Conservation (phyloP, 2,113 vertebrate species). For the Synodontis membranacea region DNA sequence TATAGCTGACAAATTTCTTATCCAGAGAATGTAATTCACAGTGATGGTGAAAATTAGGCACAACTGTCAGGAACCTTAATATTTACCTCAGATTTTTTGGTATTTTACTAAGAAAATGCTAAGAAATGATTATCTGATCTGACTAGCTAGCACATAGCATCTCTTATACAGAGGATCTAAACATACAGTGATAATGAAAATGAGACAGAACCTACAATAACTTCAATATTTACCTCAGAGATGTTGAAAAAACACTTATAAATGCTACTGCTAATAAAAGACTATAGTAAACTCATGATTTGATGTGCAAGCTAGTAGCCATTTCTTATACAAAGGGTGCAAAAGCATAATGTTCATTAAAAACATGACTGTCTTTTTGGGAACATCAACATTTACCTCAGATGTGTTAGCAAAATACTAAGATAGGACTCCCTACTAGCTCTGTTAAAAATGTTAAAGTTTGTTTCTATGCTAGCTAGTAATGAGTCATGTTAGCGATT, state of each 20-base stretch:
- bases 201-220: neutral
- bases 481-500: neutral
- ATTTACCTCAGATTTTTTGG: neutral
- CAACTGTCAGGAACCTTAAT: neutral
- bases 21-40: neutral
- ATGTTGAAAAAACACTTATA: neutral
- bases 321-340: neutral
- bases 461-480: neutral
- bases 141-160: neutral
- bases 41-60: neutral
- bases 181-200: neutral
- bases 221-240: neutral
- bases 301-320: neutral
- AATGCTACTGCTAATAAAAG: no score
- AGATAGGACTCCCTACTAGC: neutral
- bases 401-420: neutral
- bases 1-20: neutral
- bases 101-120: neutral
- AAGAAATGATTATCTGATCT: neutral
- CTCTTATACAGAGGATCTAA: neutral
- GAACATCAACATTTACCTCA: neutral
- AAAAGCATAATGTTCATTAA: neutral
- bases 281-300: neutral
- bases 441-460: neutral
- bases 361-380: neutral